phyloP scores from a whole-genome alignment of 2,797 vertebrate species.

The Danio tinwini region DNA sequence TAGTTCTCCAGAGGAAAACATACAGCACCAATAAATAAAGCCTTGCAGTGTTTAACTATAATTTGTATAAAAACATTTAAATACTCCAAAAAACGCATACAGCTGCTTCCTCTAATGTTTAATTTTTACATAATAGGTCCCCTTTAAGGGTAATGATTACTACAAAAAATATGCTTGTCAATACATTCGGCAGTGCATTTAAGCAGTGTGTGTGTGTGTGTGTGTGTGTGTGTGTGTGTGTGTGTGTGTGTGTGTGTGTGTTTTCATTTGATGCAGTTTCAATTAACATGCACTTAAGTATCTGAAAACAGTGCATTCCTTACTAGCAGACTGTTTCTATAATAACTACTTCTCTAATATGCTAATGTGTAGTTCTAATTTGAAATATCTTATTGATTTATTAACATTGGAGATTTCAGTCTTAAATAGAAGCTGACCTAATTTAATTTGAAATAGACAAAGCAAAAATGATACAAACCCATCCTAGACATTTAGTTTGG shows the following conservation, averaged over 20 bases:
- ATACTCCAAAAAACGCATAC: neutral
- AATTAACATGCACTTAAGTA: too few species aligned
- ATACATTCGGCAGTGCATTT: neutral
- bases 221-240: too few species aligned
- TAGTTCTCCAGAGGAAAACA: neutral
- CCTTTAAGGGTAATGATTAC: too few species aligned
- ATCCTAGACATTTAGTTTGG: neutral
- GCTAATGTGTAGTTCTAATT: neutral
- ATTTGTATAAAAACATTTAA: neutral
- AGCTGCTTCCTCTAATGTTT: too few species aligned
- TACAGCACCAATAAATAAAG: slow-evolving; percentile 1
- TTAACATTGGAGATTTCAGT: neutral
- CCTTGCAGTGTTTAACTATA: neutral
- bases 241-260: too few species aligned
- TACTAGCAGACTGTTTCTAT: neutral
- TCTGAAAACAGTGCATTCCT: too few species aligned
- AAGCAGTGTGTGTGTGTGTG: too few species aligned
- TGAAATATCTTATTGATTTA: neutral
- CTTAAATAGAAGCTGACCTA: neutral
- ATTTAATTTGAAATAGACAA: neutral
- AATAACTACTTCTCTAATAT: neutral
- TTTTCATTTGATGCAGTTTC: too few species aligned
- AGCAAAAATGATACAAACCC: neutral
- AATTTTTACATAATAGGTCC: too few species aligned
- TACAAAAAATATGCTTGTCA: too few species aligned